Base-by-base conservation (phyloP, 2,888 invertebrate species). In the Emmelina monodactyla region DNA sequence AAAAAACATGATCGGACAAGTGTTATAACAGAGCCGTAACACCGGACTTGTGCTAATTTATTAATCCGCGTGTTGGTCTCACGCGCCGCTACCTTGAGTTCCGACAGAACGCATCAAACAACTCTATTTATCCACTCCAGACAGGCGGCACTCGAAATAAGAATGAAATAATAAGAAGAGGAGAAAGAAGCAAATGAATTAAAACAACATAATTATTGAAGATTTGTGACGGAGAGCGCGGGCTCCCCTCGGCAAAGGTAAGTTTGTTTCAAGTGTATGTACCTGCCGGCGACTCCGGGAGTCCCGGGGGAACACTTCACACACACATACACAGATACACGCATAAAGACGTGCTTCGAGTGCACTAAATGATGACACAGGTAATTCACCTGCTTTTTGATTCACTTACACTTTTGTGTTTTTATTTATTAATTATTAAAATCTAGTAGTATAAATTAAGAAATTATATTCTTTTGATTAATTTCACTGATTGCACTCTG, bases 141-240 rank as follows among this genome's bases (percentile, higher is more conserved):
- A 59, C 76, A 75, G 75, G 76, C 76, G 76, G 76, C 72, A 53
- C 58, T 69, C 62, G 57, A 60, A 51, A 52, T n/a, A 64, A 64
- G 57, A 60, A 65, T 56, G 50, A 65, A 71, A 66, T 58, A 59
- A 68, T 68, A 71, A 62, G 57, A 56, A 66, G 62, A 55, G 60
- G 51, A 64, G 54, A 61, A 65, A 65, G 64, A 73, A 75, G 73
- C 73, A 69, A 76, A 75, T 69, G 70, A 76, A 76, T 78, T 73
- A 76, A 76, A 76, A 75, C 68, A 78, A 76, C 73, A 75, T 73
- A 75, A 76, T 76, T 67, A 70, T 75, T 75, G 71, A 73, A 65
- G 71, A 68, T 70, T 71, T 67, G 70, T 69, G 69, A 66, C 60
- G 59, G 58, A 52, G 62, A 63, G 59, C 63, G 63, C 58, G n/a